Evolutionary conservation across 2,113 vertebrate genomes (phyloP).

Genomic region (Nerophis lumbriciformis): DNA sequence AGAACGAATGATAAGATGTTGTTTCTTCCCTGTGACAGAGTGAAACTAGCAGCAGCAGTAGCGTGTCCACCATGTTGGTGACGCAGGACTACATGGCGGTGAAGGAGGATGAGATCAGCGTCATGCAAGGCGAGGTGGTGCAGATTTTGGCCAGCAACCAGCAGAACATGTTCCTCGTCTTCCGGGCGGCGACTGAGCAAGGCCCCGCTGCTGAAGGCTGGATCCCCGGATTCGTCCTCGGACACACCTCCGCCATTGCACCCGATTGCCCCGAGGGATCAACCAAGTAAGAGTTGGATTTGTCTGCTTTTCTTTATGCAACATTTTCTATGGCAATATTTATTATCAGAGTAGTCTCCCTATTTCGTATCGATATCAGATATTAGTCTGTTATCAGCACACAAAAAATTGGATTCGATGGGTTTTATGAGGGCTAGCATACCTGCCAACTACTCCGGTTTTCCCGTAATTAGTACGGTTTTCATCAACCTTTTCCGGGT

Average conservation of each 20-base stretch:
- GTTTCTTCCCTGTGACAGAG: constrained; percentile 71
- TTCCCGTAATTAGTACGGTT: too few species aligned
- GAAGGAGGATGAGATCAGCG: constrained; percentile 99
- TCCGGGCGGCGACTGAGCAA: constrained; percentile 94
- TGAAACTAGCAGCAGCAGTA: constrained; percentile 99
- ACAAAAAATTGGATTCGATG: too few species aligned
- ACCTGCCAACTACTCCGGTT: too few species aligned
- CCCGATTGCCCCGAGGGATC: constrained; percentile 90
- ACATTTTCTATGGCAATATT: too few species aligned
- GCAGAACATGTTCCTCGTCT: constrained; percentile 99
- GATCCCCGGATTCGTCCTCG: constrained; percentile 97
- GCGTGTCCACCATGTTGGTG: constrained; percentile 99
- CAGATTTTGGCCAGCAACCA: constrained; percentile 99
- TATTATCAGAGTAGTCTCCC: too few species aligned
- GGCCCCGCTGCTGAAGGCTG: constrained; percentile 99
- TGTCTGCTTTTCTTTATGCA: too few species aligned
- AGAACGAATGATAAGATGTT: too few species aligned
- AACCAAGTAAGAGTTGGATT: constrained; percentile 81
- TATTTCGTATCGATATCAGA: too few species aligned
- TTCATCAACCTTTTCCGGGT: too few species aligned
- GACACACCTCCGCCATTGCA: constrained; percentile 90
- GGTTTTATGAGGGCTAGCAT: too few species aligned
- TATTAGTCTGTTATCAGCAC: too few species aligned
- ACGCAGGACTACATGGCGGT: constrained; percentile 97
- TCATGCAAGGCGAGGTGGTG: constrained; percentile 96